phyloP scores from a whole-genome alignment of 1,140 invertebrate species.

The Lethocerus indicus region DNA sequence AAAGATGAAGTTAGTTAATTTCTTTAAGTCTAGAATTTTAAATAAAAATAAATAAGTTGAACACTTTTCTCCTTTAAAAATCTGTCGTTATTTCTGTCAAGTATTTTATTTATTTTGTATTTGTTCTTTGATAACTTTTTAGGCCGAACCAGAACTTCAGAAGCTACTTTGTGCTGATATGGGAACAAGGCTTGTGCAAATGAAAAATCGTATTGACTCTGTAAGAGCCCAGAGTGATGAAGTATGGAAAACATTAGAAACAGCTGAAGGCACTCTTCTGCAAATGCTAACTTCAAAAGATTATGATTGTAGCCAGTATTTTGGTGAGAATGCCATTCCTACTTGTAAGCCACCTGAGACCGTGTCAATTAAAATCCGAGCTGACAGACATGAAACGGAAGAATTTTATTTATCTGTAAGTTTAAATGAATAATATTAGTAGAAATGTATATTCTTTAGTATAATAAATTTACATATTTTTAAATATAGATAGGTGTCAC shows the following conservation, averaged over 20 bases:
- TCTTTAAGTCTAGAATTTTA: not conserved
- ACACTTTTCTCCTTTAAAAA: constrained; percentile 1
- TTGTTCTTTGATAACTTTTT: constrained; percentile 9
- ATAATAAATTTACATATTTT: no score
- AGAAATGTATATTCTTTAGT: no score
- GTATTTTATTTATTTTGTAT: not conserved
- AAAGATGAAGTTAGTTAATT: constrained; percentile 44
- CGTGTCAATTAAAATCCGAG: constrained; percentile 45
- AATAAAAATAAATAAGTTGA: constrained; percentile 1
- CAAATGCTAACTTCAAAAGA: constrained; percentile 67
- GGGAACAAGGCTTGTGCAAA: constrained; percentile 57
- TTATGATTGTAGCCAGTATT: constrained; percentile 58
- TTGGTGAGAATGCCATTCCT: constrained; percentile 37
- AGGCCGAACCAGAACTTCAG: constrained; percentile 39
- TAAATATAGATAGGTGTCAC: no score
- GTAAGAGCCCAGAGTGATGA: constrained; percentile 82
- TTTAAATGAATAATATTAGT: constrained; percentile 18
- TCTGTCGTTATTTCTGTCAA: not conserved
- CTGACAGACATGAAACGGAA: constrained; percentile 71
- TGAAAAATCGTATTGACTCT: constrained; percentile 60
- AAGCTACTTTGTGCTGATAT: constrained; percentile 59
- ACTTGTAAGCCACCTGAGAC: constrained; percentile 45
- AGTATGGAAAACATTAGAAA: constrained; percentile 90
- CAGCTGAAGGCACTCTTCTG: constrained; percentile 73
- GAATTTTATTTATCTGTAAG: constrained; percentile 70